Percentiles rank a stretch among this genome's conserved stretches.
These are phyloP conservation scores for Copidosoma floridanum DNA, from an alignment of 1,140 invertebrate species.

Conservation along the genomic window DNA sequence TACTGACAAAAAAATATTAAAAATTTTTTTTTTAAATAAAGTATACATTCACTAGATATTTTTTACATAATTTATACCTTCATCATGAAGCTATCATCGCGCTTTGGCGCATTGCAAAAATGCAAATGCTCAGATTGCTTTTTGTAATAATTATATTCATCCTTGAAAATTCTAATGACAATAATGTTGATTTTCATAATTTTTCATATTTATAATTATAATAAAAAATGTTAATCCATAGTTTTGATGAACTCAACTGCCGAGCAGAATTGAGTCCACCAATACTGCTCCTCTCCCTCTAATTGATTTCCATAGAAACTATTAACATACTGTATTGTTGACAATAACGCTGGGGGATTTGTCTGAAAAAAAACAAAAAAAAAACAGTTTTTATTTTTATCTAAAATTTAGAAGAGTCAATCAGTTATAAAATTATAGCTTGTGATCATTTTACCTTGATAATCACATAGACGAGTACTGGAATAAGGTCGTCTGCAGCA, in stretches of 20 bases:
- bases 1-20: conserved; percentile 8
- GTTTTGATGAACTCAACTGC: conserved; percentile 98
- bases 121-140: conserved; percentile 13
- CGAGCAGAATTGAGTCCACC: conserved; percentile 97
- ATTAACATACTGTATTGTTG: conserved; percentile 94
- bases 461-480: conserved; percentile 94
- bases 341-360: conserved; percentile 92
- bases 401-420: too few relatives aligned
- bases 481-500: conserved; percentile 95
- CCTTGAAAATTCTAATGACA: conserved; percentile 16
- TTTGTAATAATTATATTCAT: conserved; percentile 17
- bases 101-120: neutral
- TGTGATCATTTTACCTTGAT: conserved; percentile 78
- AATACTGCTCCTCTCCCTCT: conserved; percentile 91
- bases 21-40: neutral
- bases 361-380: conserved; percentile 63
- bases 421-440: too few relatives aligned
- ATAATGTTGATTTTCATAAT: neutral
- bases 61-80: neutral
- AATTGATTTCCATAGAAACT: conserved; percentile 85
- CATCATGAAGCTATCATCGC: neutral
- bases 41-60: conserved; percentile 2
- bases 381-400: too few relatives aligned
- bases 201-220: neutral
- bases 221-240: conserved; percentile 73